Evolutionary conservation across 2,113 vertebrate species (phyloP), one percentile per base, ranked within the genome.

Genomic region (Micronycteris hirsuta): DNA sequence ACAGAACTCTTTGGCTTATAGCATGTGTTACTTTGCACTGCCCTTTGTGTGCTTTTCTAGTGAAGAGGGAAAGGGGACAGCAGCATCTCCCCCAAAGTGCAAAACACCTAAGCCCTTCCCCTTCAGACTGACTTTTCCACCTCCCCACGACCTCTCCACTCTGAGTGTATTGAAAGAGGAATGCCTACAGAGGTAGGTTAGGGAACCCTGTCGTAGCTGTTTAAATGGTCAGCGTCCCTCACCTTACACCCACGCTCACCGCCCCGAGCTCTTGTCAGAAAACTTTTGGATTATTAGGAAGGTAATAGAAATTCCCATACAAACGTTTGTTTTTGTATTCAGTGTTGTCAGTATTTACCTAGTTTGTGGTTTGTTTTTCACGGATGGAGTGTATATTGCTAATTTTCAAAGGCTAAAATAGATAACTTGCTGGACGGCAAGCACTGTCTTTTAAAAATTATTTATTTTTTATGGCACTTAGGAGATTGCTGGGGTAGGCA

Each of bases 351-450:
- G 2, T 70, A n/a, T 58, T 81, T 93, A 67, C 22, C 47, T 89
- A 26, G 15, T 78, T 73, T 84, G 36, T 87, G 61, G 47, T 49
- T 96, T 95, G 58, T 92, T 93, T 96, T 97, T 83, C 41, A 61
- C 52, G 85, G n/a, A 70, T 95, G 49, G 26, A 83, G 15, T 86
- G 22, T 49, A n/a, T 68, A 45, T 26, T 85, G 70, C 36, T 74
- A 70, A 8, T 85, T 93, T 94, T 97, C 31, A 77, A 45, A 56
- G 87, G 54, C n/a, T 91, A 33, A 89, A 94, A 58, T 88, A 65
- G 83, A 38, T 68, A 77, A 74, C 38, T 81, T 88, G 36, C 52
- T 85, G 4, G 56, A 89, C n/a, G 86, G 41, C n/a, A 52, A 49
- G 49, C 70, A 45, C 54, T 76, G 1, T 71, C 61, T 78, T 84